phyloP scores from a whole-genome alignment of 1,140 invertebrate genomes.

The Drosophila melanica region DNA sequence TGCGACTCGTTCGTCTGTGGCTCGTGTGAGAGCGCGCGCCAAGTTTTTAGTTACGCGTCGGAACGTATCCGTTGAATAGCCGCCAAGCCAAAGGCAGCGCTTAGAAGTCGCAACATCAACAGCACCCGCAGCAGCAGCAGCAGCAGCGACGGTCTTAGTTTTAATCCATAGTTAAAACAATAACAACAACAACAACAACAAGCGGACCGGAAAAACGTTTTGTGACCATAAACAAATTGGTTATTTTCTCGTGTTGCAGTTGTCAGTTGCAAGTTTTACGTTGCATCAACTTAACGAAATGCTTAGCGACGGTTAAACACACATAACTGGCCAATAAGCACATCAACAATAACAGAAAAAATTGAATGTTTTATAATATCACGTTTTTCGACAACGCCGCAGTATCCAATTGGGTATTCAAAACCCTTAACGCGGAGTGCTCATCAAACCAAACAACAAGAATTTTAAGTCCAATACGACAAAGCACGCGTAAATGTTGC shows the following conservation, averaged over 20 bases:
- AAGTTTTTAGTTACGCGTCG: slow-evolving; percentile 82
- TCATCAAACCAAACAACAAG: slow-evolving; percentile 42
- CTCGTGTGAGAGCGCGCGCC: slow-evolving; percentile 79
- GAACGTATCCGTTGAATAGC: slow-evolving; percentile 78
- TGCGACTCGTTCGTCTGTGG: slow-evolving; percentile 57
- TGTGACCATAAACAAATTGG: slow-evolving; percentile 37
- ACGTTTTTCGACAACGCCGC: neutral
- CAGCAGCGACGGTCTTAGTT: slow-evolving; percentile 47
- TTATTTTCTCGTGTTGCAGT: slow-evolving; percentile 41
- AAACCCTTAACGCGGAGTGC: slow-evolving; percentile 27
- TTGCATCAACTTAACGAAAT: slow-evolving; percentile 38
- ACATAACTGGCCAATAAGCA: slow-evolving; percentile 24
- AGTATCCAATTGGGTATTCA: slow-evolving; percentile 10
- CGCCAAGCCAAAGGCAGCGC: slow-evolving; percentile 63
- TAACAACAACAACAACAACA: slow-evolving; percentile 33
- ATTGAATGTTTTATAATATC: slow-evolving; percentile 7
- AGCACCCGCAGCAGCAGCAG: slow-evolving; percentile 31
- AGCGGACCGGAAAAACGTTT: slow-evolving; percentile 45
- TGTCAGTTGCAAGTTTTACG: slow-evolving; percentile 40
- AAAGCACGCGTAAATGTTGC: slow-evolving; percentile 24
- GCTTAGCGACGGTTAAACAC: slow-evolving; percentile 27
- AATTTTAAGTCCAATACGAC: slow-evolving; percentile 33
- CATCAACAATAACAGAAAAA: neutral
- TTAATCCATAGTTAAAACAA: slow-evolving; percentile 43
- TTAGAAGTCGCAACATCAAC: slow-evolving; percentile 64